Conservation (phyloP, 2,113 vertebrate genomes). For the Orthonyx spaldingii region DNA sequence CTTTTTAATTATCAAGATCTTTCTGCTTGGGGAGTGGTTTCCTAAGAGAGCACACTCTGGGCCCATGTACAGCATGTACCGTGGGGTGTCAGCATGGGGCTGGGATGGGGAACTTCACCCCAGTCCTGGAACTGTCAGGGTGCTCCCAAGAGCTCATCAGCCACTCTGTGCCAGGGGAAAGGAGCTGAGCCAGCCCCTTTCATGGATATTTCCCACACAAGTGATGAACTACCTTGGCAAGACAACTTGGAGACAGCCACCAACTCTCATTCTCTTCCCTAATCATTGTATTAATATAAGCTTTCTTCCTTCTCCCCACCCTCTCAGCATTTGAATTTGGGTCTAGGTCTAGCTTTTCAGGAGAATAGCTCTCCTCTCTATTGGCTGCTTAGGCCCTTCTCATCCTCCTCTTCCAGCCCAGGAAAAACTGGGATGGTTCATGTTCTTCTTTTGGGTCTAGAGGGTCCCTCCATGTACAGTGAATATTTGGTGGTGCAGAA, state of each 20-base stretch:
- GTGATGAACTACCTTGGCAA: not conserved
- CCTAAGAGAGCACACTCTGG: not conserved
- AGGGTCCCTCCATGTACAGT: not conserved
- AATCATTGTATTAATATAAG: not conserved
- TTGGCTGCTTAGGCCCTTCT: not conserved
- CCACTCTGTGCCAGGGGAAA: not conserved
- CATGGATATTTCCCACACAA: not conserved
- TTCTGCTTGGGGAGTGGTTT: not conserved
- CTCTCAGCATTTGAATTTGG: not conserved
- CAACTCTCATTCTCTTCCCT: not conserved
- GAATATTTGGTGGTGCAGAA: not conserved
- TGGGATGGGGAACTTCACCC: not conserved
- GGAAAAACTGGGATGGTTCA: not conserved
- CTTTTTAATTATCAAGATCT: not conserved
- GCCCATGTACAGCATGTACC: fast-evolving
- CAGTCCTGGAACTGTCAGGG: not conserved
- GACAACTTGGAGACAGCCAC: not conserved
- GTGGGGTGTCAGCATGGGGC: not conserved
- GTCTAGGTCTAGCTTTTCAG: not conserved
- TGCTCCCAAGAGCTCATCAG: not conserved
- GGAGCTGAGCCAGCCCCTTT: not conserved
- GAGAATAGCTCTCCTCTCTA: not conserved
- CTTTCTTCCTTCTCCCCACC: not conserved
- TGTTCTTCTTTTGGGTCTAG: not conserved
- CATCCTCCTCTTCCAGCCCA: not conserved